Conservation (phyloP, 2,797 vertebrate species). For the Babyrousa celebensis region DNA sequence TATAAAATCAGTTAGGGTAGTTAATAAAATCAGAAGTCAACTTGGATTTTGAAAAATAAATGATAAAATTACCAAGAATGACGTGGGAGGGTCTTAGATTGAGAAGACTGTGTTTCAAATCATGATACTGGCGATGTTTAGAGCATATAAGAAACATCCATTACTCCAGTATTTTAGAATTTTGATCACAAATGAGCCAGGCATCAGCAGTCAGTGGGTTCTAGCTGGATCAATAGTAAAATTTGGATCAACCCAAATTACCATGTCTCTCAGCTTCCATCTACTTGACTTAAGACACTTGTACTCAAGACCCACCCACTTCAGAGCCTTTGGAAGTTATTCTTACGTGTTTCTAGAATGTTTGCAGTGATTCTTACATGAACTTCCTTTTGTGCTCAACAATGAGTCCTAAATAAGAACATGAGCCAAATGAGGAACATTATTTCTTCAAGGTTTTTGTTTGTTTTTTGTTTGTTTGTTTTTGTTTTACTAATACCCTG, state of each 20-base stretch:
- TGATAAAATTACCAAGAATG: not conserved
- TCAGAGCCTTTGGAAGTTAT: not conserved
- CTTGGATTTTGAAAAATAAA: constrained; percentile 22
- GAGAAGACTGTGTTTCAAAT: not conserved
- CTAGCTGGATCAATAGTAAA: not conserved
- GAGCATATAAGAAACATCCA: not conserved
- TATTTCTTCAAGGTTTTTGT: not conserved
- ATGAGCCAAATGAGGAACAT: not conserved
- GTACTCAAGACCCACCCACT: not conserved
- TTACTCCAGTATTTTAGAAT: not conserved
- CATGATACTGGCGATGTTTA: not conserved
- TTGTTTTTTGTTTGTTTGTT: not conserved
- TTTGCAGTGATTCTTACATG: not conserved
- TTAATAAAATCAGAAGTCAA: not conserved
- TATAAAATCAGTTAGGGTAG: not conserved
- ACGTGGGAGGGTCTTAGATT: not conserved
- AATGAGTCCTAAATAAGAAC: not conserved
- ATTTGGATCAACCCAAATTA: not conserved
- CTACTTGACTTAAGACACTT: not conserved
- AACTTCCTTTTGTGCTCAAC: not conserved
- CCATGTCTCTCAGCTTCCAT: not conserved
- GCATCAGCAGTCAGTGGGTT: not conserved
- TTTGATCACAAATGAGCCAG: not conserved
- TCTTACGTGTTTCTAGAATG: not conserved
- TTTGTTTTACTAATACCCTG: not conserved